Base-by-base conservation (phyloP, 2,888 invertebrate species). In the Chironomus tentans region DNA sequence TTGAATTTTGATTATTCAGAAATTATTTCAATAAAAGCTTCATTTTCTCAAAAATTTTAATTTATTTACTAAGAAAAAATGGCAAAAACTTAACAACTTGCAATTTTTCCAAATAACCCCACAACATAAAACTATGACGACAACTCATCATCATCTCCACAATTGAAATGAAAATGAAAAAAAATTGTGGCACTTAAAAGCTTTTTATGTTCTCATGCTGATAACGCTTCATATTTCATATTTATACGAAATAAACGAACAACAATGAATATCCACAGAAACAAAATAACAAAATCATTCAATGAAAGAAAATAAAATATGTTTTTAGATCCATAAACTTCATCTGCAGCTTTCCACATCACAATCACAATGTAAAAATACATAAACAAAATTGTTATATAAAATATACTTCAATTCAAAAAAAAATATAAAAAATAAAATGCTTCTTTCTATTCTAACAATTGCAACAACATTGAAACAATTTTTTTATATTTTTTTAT, bases 281-380 rank as follows among this genome's bases (percentile, higher is more conserved):
- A 65, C 22, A 56, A 56, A 56, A 56, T 56, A 56, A 56, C 15
- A 56, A 56, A 56, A 56, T 56, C 56, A 56, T 56, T 56, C 56
- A 56, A 56, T 56, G 56, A 15, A 56, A 15, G 18, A 56, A 56
- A 56, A 56, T 5, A 56, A 56, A 56, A 56, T 15, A 56, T 56
- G 6, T 56, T 56, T 18, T 18, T 56, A 38, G 38, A 38, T 38
- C 38, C 56, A 56, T 65, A 65, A 65, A 65, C 65, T 65, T 65
- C 65, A 65, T 65, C 65, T 65, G 21, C 65, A 65, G 65, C 65
- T 24, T 65, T 65, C 65, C 65, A 65, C 65, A 65, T 65, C 21
- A 65, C 65, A 65, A 65, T 65, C 22, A 65, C 65, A 65, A 65
- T 24, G 56, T 56, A 56, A 56, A 18, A 15, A 56, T 56, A 56